Evolutionary conservation across 2,888 invertebrate genomes (phyloP).

Genomic region (Leucoma salicis): DNA sequence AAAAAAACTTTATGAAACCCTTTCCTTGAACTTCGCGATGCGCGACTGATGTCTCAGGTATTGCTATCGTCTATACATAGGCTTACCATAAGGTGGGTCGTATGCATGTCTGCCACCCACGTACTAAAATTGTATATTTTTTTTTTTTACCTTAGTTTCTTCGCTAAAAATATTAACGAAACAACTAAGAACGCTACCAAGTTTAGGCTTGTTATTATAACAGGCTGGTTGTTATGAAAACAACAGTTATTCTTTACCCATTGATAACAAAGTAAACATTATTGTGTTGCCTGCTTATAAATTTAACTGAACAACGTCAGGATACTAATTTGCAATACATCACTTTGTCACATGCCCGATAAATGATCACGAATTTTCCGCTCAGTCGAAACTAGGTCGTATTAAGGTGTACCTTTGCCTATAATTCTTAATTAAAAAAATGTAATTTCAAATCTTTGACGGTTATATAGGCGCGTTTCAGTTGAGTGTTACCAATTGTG

Average conservation of each 20-base stretch:
- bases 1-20: too few species aligned
- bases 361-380: constrained; percentile 57
- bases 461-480: constrained; percentile 2
- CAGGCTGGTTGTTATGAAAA: constrained; percentile 4
- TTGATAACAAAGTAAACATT: constrained; percentile 8
- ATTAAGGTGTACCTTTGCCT: constrained; percentile 17
- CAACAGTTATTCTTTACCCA: neutral
- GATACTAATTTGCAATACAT: constrained; percentile 21
- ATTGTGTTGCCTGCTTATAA: neutral
- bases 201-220: neutral
- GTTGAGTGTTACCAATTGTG: neutral
- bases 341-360: constrained; percentile 33
- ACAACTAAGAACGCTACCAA: too few species aligned
- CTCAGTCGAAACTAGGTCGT: constrained; percentile 17
- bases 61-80: too few species aligned
- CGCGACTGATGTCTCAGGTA: too few species aligned
- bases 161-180: too few species aligned
- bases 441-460: constrained; percentile 12
- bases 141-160: too few species aligned
- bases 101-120: too few species aligned
- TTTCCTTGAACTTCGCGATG: too few species aligned
- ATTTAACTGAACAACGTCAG: neutral
- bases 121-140: too few species aligned
- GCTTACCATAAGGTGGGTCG: too few species aligned
- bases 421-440: constrained; percentile 6